Evolutionary conservation across 2,888 invertebrate species (phyloP).

Genomic region (Microctonus hyperodae): DNA sequence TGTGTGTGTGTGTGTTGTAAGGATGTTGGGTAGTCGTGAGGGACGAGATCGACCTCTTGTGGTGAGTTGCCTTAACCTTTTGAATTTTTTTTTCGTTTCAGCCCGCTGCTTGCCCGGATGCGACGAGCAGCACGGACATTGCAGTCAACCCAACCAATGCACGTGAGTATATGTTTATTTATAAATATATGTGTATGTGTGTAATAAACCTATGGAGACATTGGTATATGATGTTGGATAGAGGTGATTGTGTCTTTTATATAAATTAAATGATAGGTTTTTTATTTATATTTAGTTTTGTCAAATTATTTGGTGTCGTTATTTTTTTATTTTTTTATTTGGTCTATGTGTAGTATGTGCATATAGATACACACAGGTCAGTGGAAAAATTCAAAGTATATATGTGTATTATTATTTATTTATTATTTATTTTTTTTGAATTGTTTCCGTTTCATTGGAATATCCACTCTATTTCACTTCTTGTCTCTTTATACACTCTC

Average conservation of each 20-base stretch:
- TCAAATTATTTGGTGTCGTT: background rate
- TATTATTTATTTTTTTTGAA: too few relatives aligned
- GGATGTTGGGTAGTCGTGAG: conserved; percentile 46
- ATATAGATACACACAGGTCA: background rate
- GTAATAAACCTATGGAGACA: background rate
- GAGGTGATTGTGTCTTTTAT: background rate
- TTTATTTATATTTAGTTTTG: too few relatives aligned
- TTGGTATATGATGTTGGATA: background rate
- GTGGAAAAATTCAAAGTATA: conserved; percentile 1
- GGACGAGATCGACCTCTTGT: conserved; percentile 58
- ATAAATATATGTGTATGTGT: background rate
- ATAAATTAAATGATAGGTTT: background rate
- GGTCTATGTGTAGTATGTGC: background rate
- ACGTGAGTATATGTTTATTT: conserved; percentile 74
- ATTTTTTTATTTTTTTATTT: background rate
- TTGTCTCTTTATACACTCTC: background rate
- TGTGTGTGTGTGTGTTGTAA: conserved; percentile 1
- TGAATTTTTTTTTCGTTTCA: conserved; percentile 69
- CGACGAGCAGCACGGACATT: conserved; percentile 88
- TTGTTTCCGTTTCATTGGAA: background rate
- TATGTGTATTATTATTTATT: too few relatives aligned
- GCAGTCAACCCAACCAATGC: conserved; percentile 94
- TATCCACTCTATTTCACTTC: conserved; percentile 6
- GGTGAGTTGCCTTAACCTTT: conserved; percentile 60
- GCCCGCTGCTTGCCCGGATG: conserved; percentile 94